A percentile compares a stretch with the other conserved stretches of the same genome.
These are phyloP conservation scores for Sphaeramia orbicularis DNA, from an alignment of 2,797 vertebrate species.

Conservation along the genomic window DNA sequence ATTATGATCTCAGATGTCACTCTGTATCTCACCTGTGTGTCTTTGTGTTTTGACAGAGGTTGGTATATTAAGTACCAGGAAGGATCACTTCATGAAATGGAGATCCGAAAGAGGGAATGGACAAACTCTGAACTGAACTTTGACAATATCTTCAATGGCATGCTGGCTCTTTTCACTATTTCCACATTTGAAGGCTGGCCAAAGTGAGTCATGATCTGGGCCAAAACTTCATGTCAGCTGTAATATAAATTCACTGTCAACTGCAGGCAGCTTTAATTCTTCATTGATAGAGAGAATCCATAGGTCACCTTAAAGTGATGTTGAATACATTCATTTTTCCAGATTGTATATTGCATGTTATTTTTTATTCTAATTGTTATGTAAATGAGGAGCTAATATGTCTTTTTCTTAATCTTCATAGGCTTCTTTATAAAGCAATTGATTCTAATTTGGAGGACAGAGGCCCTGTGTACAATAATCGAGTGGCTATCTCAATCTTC, in stretches of 20 bases:
- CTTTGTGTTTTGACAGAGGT: conserved; percentile 77
- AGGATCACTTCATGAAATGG: conserved; percentile 86
- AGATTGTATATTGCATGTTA: neutral
- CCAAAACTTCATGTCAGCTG: neutral
- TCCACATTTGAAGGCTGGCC: conserved; percentile 98
- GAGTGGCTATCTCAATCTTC: conserved; percentile 91
- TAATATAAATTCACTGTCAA: no score
- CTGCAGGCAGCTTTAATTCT: no score
- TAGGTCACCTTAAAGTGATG: neutral
- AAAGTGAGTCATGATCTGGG: conserved; percentile 81
- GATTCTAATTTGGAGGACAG: conserved; percentile 89
- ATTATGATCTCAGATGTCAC: neutral
- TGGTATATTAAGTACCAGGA: conserved; percentile 90
- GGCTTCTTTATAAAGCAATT: conserved; percentile 93
- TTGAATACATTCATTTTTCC: no score
- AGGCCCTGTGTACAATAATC: conserved; percentile 91
- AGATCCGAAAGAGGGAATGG: conserved; percentile 85
- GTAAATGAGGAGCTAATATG: neutral
- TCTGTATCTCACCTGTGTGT: neutral
- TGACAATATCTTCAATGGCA: conserved; percentile 92
- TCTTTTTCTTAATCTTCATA: conserved; percentile 45
- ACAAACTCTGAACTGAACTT: conserved; percentile 90
- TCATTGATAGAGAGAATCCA: neutral
- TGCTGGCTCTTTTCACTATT: conserved; percentile 95
- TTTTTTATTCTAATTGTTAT: neutral